Base-by-base conservation (phyloP, 2,113 vertebrate genomes). In the Apodemus speciosus region DNA sequence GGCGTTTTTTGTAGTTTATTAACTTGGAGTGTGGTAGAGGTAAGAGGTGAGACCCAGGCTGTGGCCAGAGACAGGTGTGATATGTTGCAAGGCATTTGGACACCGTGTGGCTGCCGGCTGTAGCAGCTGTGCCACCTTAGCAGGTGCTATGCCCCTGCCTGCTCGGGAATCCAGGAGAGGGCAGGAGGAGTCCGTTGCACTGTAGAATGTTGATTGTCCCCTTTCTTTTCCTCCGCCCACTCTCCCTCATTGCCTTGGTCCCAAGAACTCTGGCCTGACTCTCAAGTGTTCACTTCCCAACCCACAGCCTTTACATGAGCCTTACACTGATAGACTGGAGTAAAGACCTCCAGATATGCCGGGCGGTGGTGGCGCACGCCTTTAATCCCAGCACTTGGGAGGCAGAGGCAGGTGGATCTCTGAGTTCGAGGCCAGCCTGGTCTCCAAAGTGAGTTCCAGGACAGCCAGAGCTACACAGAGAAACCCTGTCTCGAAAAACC, bases 191-290 rank as follows among this genome's bases (percentile, higher is more conserved):
- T 53, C 27, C 21, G 40, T 20, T 40, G 14, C 15, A 4, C 72
- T 40, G 58, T 10, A 83, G 49, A 77, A 25, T 38, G 53, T 56
- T 66, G 66, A 0, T 27, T 20, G 13, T 2, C 69, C 6, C 7
- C 3, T 56, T 53, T 46, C 35, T 77, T 46, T 43, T 38, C 6
- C 20, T 90, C 68, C 18, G 13, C 68, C 75, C 88, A 0, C 18
- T 60, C 60, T n/a, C 32, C 32, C 69, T 25, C 88, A 8, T 30
- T 18, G 79, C 88, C 73, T 27, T 51, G 16, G 25, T 15, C 95
- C 98, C 98, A 98, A 99, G 98, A 98, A 99, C 98, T 97, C 98
- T 98, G 80, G 97, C 94, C 89, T 97, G 97, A 90, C 99, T 98
- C 97, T 98, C 98, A 83, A 98, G 98, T 97, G 98, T 98, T 98